Evolutionary conservation across 2,888 invertebrate genomes (phyloP).

Genomic region (Tridacna gigas): DNA sequence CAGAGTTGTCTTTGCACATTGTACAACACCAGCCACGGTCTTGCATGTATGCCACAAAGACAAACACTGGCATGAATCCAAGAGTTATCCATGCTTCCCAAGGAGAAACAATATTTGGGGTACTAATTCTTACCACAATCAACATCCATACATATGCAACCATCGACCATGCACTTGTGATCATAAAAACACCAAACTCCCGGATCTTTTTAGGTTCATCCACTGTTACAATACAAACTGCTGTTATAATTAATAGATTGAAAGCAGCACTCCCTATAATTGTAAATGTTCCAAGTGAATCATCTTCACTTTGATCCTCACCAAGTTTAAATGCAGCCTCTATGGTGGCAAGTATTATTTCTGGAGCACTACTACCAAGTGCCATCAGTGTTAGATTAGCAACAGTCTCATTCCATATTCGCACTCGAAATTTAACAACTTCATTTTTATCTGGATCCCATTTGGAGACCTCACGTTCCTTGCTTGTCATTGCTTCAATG

Average conservation of each 20-base stretch:
- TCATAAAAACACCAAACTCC: slow-evolving; percentile 81
- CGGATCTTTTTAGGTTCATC: slow-evolving; percentile 74
- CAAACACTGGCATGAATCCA: slow-evolving; percentile 81
- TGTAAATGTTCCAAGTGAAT: slow-evolving; percentile 82
- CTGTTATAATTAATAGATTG: slow-evolving; percentile 82
- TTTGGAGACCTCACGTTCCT: slow-evolving; percentile 74
- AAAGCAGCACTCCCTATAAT: slow-evolving; percentile 84
- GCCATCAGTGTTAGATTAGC: slow-evolving; percentile 84
- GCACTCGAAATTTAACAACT: slow-evolving; percentile 76
- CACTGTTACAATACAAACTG: slow-evolving; percentile 79
- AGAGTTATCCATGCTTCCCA: slow-evolving; percentile 84
- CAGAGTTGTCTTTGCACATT: slow-evolving; percentile 55
- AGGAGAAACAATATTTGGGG: slow-evolving; percentile 77
- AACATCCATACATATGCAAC: slow-evolving; percentile 84
- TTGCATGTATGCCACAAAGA: slow-evolving; percentile 80
- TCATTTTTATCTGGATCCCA: slow-evolving; percentile 80
- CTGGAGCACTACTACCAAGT: slow-evolving; percentile 83
- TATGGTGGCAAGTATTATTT: slow-evolving; percentile 82
- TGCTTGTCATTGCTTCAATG: slow-evolving; percentile 82
- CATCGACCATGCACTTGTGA: slow-evolving; percentile 81
- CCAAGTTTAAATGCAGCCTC: slow-evolving; percentile 72
- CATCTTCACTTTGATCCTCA: slow-evolving; percentile 51
- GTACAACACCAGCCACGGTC: slow-evolving; percentile 79
- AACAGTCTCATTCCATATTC: slow-evolving; percentile 84
- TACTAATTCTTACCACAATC: slow-evolving; percentile 76